phyloP scores from a whole-genome alignment of 2,888 invertebrate genomes.

The Drosophila seclusa region DNA sequence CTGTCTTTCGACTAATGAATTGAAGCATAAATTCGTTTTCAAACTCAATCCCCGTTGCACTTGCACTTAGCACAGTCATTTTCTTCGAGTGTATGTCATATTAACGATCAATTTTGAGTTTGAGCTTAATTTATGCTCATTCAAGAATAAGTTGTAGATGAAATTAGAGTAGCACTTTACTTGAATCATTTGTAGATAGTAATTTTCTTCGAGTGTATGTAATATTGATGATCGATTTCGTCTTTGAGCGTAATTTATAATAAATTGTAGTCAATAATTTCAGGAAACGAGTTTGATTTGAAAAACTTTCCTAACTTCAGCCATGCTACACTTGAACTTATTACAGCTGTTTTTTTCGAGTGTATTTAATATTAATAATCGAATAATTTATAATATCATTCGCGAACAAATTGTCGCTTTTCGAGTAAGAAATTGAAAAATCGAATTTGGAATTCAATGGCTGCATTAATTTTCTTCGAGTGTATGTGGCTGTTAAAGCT shows the following conservation, averaged over 20 bases:
- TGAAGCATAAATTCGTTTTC: too few relatives aligned
- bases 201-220: not conserved
- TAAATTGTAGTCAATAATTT: not conserved
- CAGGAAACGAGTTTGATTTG: not conserved
- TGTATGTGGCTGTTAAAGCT: conserved; percentile 3
- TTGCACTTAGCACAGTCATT: not conserved
- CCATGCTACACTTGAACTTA: not conserved
- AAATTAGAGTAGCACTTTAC: not conserved
- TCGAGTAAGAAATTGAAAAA: not conserved
- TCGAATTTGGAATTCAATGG: not conserved
- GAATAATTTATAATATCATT: not conserved
- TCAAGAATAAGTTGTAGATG: too few relatives aligned
- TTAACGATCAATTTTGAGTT: too few relatives aligned
- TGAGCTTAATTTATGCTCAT: too few relatives aligned
- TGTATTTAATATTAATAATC: not conserved
- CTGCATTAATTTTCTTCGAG: not conserved
- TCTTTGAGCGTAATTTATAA: not conserved
- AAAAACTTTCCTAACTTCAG: not conserved
- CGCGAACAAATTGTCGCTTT: not conserved
- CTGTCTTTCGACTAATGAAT: too few relatives aligned
- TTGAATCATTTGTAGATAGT: not conserved
- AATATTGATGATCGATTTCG: not conserved
- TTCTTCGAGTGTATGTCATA: not conserved
- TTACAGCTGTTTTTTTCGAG: not conserved
- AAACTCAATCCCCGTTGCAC: too few relatives aligned